Base-by-base conservation (phyloP, 2,888 invertebrate genomes). In the Cerastis leucographa region DNA sequence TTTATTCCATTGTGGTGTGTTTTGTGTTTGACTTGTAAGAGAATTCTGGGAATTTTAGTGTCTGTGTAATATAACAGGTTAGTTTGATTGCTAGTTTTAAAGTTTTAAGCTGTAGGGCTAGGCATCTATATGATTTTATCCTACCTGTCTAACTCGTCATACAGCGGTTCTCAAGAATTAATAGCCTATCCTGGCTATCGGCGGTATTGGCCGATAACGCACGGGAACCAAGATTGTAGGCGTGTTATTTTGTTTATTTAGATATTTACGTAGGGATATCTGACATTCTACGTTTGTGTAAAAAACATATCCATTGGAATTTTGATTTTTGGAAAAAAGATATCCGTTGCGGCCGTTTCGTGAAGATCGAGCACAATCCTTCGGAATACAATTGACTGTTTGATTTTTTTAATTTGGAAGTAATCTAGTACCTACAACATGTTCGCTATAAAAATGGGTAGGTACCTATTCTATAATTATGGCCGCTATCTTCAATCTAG, bases 1-100 rank as follows among this genome's bases (percentile, higher is more conserved):
- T 92, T 90, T 88, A 88, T 68, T 12, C 22, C 88, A 87, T 72
- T 86, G 89, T 89, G 87, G 66, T 79, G 87, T 89, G 88, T 79
- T 87, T 87, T 87, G 87, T 88, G 85, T 85, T 82, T 87, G 85
- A 87, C 85, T 86, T 71, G 71, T 65, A 65, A 62, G 81, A 81
- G 81, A 85, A 85, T 88, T 83, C 84, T 74, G 78, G 81, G 86
- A 85, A 88, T 84, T 78, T 69, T 64, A n/a, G 69, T 75, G 51
- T 81, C 78, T 69, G 66, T 80, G 78, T 68, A 72, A 56, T 64
- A 65, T 81, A 89, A 78, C 88, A 91, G 91, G 91, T 91, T 86
- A 76, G 91, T 91, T 81, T 70, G n/a, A 64, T 82, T 67, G 65
- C 62, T 85, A 78, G 71, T 80, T 80, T 74, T 76, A 74, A 76